phyloP scores from a whole-genome alignment of 2,113 vertebrate genomes.

The Pionites leucogaster region DNA sequence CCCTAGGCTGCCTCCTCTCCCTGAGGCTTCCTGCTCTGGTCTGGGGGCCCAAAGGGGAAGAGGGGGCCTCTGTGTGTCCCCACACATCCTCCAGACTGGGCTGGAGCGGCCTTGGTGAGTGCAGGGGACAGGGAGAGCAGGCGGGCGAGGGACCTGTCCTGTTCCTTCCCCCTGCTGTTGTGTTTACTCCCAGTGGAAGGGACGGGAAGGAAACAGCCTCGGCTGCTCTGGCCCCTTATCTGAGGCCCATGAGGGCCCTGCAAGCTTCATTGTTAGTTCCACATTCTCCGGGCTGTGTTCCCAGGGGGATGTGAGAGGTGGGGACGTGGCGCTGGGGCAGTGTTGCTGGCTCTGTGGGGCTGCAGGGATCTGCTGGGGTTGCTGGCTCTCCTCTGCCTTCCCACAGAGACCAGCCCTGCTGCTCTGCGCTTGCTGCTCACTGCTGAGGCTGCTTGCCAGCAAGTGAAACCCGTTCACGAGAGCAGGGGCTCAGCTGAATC shows the following conservation, averaged over 20 bases:
- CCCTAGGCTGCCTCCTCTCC: background rate
- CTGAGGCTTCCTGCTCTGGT: background rate
- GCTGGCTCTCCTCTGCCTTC: background rate
- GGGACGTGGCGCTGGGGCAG: background rate
- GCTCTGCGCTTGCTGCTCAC: rapidly evolving
- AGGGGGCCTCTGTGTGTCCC: background rate
- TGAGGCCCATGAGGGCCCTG: background rate
- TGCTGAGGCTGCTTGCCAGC: background rate
- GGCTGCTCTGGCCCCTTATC: slow-evolving; percentile 43
- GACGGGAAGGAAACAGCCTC: slow-evolving; percentile 54
- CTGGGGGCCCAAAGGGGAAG: no score
- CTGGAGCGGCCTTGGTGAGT: background rate
- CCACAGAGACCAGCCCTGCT: background rate
- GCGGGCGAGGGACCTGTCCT: background rate
- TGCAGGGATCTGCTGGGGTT: background rate
- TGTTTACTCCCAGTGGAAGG: slow-evolving; percentile 42
- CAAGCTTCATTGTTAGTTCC: slow-evolving; percentile 28
- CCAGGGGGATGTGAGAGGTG: background rate
- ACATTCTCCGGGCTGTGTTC: background rate
- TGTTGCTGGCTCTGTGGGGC: rapidly evolving
- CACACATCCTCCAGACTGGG: background rate
- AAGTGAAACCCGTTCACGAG: background rate
- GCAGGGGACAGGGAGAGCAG: rapidly evolving
- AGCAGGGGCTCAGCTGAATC: background rate
- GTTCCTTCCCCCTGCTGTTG: background rate